Conservation (phyloP, 1,140 invertebrate genomes). For the Trialeurodes vaporariorum region DNA sequence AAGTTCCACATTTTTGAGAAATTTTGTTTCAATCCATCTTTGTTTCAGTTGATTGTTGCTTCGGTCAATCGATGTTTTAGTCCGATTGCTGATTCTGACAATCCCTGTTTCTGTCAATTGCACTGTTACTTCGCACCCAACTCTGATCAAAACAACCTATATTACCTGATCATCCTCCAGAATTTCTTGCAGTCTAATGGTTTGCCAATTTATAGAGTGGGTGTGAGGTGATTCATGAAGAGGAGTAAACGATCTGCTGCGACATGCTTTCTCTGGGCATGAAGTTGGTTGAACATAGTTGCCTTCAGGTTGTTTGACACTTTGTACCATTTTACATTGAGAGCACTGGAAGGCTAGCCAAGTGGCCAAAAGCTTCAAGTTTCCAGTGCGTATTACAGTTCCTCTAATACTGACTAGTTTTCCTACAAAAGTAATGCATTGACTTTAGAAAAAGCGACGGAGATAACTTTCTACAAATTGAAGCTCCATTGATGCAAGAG, state of each 20-base stretch:
- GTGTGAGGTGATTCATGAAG: slow-evolving; percentile 53
- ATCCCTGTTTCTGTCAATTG: not conserved
- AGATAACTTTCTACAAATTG: no score
- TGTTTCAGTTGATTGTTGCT: no score
- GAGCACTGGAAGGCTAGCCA: slow-evolving; percentile 66
- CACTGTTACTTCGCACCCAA: no score
- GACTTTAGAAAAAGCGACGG: no score
- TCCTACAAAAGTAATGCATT: no score
- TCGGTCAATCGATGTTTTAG: slow-evolving; percentile 5
- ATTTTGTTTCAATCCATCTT: no score
- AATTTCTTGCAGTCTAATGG: slow-evolving; percentile 67
- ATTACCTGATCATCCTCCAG: slow-evolving; percentile 45
- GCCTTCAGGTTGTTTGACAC: slow-evolving; percentile 48
- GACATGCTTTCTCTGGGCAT: slow-evolving; percentile 44
- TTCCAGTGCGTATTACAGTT: slow-evolving; percentile 71
- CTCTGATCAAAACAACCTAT: no score
- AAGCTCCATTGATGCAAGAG: no score
- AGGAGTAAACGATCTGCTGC: slow-evolving; percentile 49
- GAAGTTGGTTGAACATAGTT: slow-evolving; percentile 42
- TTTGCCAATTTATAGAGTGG: slow-evolving; percentile 62
- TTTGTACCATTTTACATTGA: slow-evolving; percentile 51
- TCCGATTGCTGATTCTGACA: not conserved
- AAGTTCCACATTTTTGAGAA: no score
- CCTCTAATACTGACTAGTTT: slow-evolving; percentile 75
- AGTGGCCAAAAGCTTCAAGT: slow-evolving; percentile 56